Evolutionary conservation across 2,888 invertebrate species (phyloP).

Genomic region (Apodemia hepburni): DNA sequence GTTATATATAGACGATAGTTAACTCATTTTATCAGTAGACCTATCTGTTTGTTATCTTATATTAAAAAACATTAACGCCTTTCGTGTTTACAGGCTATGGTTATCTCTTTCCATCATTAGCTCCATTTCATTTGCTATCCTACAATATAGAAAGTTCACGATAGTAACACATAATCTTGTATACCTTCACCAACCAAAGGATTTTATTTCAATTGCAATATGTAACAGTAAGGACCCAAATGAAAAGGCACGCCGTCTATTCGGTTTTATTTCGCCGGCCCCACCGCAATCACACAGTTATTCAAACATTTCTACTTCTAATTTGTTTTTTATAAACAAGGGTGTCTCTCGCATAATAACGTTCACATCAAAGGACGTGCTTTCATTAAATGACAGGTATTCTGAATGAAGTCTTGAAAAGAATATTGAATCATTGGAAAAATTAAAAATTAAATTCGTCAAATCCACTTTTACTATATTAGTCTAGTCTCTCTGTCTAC

Average conservation of each 20-base stretch:
- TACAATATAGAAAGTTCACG: too few relatives aligned
- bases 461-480: too few relatives aligned
- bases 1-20: too few relatives aligned
- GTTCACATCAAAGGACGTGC: slow-evolving; percentile 41
- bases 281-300: slow-evolving; percentile 73
- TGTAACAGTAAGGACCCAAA: slow-evolving; percentile 31
- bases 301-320: slow-evolving; percentile 66
- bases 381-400: slow-evolving; percentile 28
- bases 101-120: too few relatives aligned
- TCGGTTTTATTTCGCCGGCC: slow-evolving; percentile 34
- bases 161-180: background rate
- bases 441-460: background rate
- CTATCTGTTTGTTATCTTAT: too few relatives aligned
- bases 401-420: background rate
- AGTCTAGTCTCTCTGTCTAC: too few relatives aligned
- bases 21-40: too few relatives aligned
- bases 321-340: slow-evolving; percentile 61
- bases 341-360: slow-evolving; percentile 54
- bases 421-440: background rate
- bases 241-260: slow-evolving; percentile 31
- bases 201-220: slow-evolving; percentile 31
- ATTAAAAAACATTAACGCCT: too few relatives aligned
- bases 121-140: too few relatives aligned
- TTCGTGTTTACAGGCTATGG: too few relatives aligned
- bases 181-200: slow-evolving; percentile 1